phyloP scores from a whole-genome alignment of 2,888 invertebrate genomes.

The Latrodectus hesperus region DNA sequence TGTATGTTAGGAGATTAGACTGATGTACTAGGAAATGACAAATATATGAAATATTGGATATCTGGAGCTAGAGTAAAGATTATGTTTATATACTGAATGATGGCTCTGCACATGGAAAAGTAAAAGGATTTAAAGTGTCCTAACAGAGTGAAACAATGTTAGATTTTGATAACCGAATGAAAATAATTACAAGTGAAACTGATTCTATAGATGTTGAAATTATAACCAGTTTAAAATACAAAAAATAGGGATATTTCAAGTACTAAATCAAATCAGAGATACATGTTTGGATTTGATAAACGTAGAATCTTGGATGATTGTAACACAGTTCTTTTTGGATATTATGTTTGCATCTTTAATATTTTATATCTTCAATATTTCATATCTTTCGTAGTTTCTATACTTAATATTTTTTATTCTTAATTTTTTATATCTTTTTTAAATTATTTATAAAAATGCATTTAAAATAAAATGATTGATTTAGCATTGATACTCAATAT shows the following conservation, averaged over 20 bases:
- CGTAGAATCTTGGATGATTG: slow-evolving; percentile 9
- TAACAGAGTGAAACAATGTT: too few relatives aligned
- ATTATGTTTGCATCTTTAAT: not conserved
- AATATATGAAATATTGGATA: slow-evolving; percentile 6
- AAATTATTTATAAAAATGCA: not conserved
- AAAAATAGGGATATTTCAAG: not conserved
- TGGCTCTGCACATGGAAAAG: too few relatives aligned
- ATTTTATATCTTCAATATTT: too few relatives aligned
- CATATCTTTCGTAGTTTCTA: too few relatives aligned
- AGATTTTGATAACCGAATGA: too few relatives aligned
- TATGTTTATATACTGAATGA: not conserved
- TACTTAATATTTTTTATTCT: too few relatives aligned
- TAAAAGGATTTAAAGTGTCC: too few relatives aligned
- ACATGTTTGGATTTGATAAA: slow-evolving; percentile 31
- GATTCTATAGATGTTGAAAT: not conserved
- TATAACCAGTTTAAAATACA: not conserved
- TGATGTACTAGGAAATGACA: not conserved
- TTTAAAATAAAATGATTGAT: too few relatives aligned
- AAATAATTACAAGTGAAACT: not conserved
- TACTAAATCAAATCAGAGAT: not conserved
- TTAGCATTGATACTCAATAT: not conserved
- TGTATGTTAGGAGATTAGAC: too few relatives aligned
- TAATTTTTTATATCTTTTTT: not conserved
- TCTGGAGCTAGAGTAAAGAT: not conserved
- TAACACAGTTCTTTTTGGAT: slow-evolving; percentile 16